Evolutionary conservation across 1,140 invertebrate genomes (phyloP), one percentile per base, ranked within the genome.

Genomic region (Marisa cornuarietis): DNA sequence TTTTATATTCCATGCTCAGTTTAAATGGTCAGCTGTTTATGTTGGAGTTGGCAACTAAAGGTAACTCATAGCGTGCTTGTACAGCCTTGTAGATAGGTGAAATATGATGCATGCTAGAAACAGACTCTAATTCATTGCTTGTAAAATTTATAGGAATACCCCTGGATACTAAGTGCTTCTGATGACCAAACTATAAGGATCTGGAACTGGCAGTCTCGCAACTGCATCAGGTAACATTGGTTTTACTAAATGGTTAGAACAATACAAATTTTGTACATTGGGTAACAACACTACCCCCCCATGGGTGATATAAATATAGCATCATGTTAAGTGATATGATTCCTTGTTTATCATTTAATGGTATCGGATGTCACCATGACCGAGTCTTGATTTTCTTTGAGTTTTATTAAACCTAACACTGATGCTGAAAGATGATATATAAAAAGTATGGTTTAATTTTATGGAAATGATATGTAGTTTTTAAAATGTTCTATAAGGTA

Each of bases 161-260:
- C 99, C 5, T 99, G 99, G 99, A 99, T 99, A 82, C 92, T 99
- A 51, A 99, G 91, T 88, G 86, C 92, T 6, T 99, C 97, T 9
- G 98, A 99, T 93, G 99, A 99, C 93, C 98, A 98, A 91, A 99
- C 97, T 3, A 98, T 99, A 82, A 93, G 98, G 77, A 98, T 99
- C 83, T 99, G 99, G 99, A 99, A 99, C 90, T 99, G 99, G 99
- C 99, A 99, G 90, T 99, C 97, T 31, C 94, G 99, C n/a, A 96
- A 95, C 79, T 99, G 98, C 90, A 86, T 92, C 52, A 87, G 88
- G 90, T 91, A 85, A 74, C 79, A 79, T 54, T 22, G 11, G n/a
- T 68, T 42, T 80, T 66, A 71, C 54, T 14, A 58, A 58, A 11
- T 58, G 54, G 16, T 58, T 58, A 7, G 62, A 7, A 20, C 62